phyloP scores from a whole-genome alignment of 2,797 vertebrate genomes.

The Philypnodon macrostomus region DNA sequence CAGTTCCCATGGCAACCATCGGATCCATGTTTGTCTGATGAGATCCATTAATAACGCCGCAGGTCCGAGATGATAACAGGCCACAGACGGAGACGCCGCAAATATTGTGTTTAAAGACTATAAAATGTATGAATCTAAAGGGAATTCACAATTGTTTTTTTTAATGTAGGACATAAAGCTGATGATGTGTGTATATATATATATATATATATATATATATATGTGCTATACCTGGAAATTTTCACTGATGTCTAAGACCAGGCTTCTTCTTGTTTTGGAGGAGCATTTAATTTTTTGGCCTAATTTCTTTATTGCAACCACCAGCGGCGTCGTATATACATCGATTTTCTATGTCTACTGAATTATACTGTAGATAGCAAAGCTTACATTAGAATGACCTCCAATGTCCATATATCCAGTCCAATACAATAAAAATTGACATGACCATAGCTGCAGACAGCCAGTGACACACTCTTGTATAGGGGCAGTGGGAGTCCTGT shows the following conservation, averaged over 20 bases:
- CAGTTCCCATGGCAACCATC: conserved; percentile 82
- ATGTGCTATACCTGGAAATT: no score
- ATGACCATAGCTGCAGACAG: not conserved
- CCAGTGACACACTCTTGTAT: conserved; percentile 11
- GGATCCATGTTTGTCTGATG: conserved; percentile 72
- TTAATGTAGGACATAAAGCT: not conserved
- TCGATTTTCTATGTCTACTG: no score
- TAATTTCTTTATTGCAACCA: no score
- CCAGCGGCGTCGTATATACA: no score
- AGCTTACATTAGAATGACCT: not conserved
- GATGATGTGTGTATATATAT: not conserved
- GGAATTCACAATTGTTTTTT: not conserved
- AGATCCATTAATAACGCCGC: conserved; percentile 73
- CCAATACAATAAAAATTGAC: not conserved
- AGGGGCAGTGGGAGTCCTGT: conserved; percentile 41
- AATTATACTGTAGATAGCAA: no score
- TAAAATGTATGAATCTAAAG: not conserved
- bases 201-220: no score
- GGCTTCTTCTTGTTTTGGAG: no score
- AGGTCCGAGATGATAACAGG: conserved; percentile 66
- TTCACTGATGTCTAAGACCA: no score
- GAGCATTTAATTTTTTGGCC: no score
- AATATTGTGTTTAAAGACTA: conserved; percentile 1
- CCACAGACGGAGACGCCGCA: conserved; percentile 28
- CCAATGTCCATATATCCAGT: not conserved